A percentile compares a stretch with the other conserved stretches of the same genome.
These are phyloP conservation scores for Hydrolagus colliei DNA, from an alignment of 2,797 vertebrate species.

Conservation along the genomic window DNA sequence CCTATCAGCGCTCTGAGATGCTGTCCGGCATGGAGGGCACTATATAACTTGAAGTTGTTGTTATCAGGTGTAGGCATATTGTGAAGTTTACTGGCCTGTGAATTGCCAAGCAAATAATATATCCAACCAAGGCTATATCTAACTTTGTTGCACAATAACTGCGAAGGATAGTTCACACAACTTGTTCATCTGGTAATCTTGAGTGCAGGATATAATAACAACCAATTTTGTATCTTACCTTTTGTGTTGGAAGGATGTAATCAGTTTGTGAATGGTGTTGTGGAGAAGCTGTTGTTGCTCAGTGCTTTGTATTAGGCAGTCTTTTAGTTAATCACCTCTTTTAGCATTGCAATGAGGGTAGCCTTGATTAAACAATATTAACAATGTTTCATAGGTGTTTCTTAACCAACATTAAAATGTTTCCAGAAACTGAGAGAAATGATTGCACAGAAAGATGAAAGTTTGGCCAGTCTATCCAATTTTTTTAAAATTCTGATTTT, in stretches of 20 bases:
- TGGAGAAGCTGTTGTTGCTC: background rate
- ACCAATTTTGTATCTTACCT: too few relatives aligned
- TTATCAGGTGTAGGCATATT: background rate
- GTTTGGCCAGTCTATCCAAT: background rate
- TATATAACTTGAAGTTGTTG: too few relatives aligned
- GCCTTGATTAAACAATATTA: background rate
- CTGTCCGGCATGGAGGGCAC: too few relatives aligned
- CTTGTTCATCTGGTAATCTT: background rate
- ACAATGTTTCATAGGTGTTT: too few relatives aligned
- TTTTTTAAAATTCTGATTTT: too few relatives aligned
- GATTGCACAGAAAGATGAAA: background rate
- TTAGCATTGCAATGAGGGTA: background rate
- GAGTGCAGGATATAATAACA: too few relatives aligned
- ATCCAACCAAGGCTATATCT: too few relatives aligned
- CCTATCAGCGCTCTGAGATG: background rate
- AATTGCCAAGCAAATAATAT: background rate
- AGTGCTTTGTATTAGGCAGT: background rate
- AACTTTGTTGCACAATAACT: background rate
- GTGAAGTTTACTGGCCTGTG: background rate
- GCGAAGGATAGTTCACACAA: background rate
- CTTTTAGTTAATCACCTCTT: background rate
- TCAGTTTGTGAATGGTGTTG: background rate
- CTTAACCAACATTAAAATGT: background rate
- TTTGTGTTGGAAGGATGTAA: background rate
- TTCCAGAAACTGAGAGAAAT: background rate